Evolutionary conservation across 2,113 vertebrate species (phyloP).

Genomic region (Piliocolobus tephrosceles): DNA sequence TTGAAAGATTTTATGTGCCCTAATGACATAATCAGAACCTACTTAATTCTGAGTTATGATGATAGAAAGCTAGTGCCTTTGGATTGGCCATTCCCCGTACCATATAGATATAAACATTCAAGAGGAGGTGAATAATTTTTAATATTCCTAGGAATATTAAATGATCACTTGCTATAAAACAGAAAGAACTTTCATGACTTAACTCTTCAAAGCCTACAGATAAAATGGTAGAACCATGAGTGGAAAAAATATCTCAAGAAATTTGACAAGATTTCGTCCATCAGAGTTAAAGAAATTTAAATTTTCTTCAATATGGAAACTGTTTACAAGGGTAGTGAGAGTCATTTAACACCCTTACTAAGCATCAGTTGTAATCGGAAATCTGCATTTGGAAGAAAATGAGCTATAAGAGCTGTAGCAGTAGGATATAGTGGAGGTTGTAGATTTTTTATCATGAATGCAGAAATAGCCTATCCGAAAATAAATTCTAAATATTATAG

Average conservation of each 20-base stretch:
- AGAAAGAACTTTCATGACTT: background rate
- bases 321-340: background rate
- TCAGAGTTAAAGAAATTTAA: background rate
- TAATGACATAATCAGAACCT: background rate
- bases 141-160: background rate
- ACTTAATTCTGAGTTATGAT: background rate
- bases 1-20: background rate
- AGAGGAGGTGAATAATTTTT: background rate
- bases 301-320: background rate
- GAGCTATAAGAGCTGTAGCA: background rate
- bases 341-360: background rate
- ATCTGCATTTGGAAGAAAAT: background rate
- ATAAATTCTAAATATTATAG: background rate
- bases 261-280: background rate
- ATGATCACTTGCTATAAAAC: background rate
- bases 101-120: background rate
- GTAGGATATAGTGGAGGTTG: background rate
- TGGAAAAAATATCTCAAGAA: slow-evolving; percentile 29
- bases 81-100: background rate
- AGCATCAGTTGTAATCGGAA: background rate
- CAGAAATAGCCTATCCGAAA: background rate
- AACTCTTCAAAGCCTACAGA: background rate
- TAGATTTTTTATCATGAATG: background rate
- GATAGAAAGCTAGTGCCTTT: background rate
- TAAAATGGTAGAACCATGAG: background rate